phyloP scores from a whole-genome alignment of 30 jellyfish, hydroid and myxozoan genomes.

The Turritopsis rubra region DNA sequence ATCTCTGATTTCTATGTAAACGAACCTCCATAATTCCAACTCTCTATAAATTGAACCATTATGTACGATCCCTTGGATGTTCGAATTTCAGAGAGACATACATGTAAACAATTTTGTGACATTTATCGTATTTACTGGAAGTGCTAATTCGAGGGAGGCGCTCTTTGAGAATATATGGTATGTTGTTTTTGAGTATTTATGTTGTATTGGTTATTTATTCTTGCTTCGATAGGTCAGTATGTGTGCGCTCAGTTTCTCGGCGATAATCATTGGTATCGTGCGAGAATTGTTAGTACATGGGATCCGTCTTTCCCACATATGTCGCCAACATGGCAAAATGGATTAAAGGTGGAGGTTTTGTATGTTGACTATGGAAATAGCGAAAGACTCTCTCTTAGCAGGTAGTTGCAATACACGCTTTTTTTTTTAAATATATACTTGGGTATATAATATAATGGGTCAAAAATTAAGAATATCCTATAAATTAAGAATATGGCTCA shows the following conservation, averaged over 20 bases:
- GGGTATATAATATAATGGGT: background rate
- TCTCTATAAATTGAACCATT: too few species aligned
- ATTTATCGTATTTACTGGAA: too few species aligned
- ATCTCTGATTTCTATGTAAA: too few species aligned
- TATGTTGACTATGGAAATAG: slow-evolving; percentile 80
- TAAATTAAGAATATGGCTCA: background rate
- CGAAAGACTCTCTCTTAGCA: slow-evolving; percentile 70
- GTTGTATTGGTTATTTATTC: background rate
- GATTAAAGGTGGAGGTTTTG: slow-evolving; percentile 57
- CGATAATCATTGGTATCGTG: slow-evolving; percentile 88
- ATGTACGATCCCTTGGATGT: too few species aligned
- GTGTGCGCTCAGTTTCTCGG: slow-evolving; percentile 78
- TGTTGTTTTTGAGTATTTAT: too few species aligned
- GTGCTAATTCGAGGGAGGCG: too few species aligned
- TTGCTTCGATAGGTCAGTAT: slow-evolving; percentile 42
- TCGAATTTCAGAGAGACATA: too few species aligned
- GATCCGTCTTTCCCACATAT: slow-evolving; percentile 38
- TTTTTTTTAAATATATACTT: too few species aligned
- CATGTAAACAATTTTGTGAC: too few species aligned
- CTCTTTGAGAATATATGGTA: too few species aligned
- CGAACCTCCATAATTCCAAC: too few species aligned
- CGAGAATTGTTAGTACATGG: slow-evolving; percentile 33
- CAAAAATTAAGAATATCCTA: background rate
- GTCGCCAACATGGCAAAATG: slow-evolving; percentile 77
- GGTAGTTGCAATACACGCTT: slow-evolving; percentile 30